A percentile compares a stretch with the other conserved stretches of the same genome.
Conservation (phyloP, 2,113 vertebrate genomes). For the Telmatochromis brachygnathus region DNA sequence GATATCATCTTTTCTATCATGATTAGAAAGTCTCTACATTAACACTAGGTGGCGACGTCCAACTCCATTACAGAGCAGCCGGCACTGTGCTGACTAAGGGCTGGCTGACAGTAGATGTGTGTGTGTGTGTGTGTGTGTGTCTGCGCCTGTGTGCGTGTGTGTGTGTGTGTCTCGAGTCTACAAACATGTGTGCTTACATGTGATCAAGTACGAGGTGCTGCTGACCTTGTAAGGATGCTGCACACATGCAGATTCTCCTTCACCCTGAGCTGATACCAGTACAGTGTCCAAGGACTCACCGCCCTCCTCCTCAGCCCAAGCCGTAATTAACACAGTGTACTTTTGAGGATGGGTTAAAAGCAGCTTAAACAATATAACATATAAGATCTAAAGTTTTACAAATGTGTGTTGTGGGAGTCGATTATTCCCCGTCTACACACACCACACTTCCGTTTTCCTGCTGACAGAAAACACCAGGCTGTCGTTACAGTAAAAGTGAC, state of each 20-base stretch:
- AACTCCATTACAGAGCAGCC: neutral
- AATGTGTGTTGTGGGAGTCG: neutral
- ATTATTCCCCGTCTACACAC: neutral
- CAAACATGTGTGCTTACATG: conserved; percentile 52
- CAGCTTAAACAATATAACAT: neutral
- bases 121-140: neutral
- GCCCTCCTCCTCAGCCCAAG: neutral
- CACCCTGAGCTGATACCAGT: neutral
- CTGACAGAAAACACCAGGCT: conserved; percentile 18
- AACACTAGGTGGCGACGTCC: conserved; percentile 61
- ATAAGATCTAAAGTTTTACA: neutral
- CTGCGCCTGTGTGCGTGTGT: neutral
- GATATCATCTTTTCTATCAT: neutral
- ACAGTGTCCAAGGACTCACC: neutral
- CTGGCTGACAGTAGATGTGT: conserved; percentile 17
- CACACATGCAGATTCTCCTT: conserved; percentile 22
- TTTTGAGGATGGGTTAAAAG: neutral
- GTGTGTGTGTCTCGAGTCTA: neutral
- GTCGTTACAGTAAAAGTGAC: conserved; percentile 20
- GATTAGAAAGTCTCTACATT: neutral
- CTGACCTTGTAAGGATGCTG: conserved; percentile 54
- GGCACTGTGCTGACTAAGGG: conserved; percentile 56
- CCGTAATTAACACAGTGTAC: neutral
- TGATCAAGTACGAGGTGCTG: conserved; percentile 13
- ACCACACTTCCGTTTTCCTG: neutral